A percentile compares a stretch with the other conserved stretches of the same genome.
These are phyloP conservation scores for Phataginus tetradactyla DNA, from an alignment of 2,797 vertebrate species.

Conservation along the genomic window DNA sequence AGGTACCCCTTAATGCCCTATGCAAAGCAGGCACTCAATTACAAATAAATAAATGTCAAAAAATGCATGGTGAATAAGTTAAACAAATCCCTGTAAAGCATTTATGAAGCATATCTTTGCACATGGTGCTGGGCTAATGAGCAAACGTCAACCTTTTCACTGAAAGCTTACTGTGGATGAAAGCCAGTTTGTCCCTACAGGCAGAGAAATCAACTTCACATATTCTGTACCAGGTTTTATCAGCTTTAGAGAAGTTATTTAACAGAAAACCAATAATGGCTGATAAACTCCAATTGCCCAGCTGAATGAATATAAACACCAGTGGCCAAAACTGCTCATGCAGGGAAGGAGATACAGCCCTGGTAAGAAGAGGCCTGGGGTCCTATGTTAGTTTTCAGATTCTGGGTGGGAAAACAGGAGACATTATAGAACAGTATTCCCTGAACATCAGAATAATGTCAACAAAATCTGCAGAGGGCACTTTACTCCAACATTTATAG, in stretches of 20 bases:
- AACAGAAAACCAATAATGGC: neutral
- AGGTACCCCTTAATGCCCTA: neutral
- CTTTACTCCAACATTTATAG: neutral
- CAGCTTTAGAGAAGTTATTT: conserved; percentile 1
- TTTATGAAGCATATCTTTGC: conserved; percentile 20
- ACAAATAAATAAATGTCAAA: conserved; percentile 22
- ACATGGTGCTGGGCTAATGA: neutral
- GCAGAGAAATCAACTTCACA: neutral
- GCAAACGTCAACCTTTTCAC: neutral
- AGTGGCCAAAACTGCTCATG: neutral
- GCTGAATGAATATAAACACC: neutral
- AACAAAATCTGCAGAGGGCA: neutral
- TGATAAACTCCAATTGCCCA: neutral
- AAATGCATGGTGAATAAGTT: neutral
- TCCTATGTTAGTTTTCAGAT: neutral
- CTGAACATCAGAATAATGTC: neutral
- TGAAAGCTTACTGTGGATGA: neutral
- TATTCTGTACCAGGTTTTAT: neutral
- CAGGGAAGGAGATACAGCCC: neutral
- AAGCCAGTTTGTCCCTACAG: neutral
- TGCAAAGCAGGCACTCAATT: neutral
- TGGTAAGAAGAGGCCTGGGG: neutral
- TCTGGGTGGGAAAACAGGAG: neutral
- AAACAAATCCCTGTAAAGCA: neutral
- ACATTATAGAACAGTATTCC: neutral